These are phyloP conservation scores for Champsocephalus gunnari DNA, from an alignment of 2,797 vertebrate genomes.

Conservation along the genomic window DNA sequence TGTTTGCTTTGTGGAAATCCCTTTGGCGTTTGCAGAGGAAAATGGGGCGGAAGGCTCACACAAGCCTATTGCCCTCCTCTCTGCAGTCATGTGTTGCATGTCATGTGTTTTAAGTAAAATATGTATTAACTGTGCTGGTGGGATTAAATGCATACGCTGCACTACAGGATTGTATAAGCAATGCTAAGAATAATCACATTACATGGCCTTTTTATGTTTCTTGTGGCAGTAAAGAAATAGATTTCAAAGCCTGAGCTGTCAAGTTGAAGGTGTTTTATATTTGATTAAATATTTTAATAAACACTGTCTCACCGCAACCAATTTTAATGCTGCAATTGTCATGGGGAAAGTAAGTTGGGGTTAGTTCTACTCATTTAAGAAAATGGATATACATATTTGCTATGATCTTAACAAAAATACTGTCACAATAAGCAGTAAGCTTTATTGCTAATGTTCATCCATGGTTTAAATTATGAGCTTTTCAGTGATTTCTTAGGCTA, in stretches of 20 bases:
- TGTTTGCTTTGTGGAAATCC: slow-evolving; percentile 88
- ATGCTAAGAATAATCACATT: slow-evolving; percentile 7
- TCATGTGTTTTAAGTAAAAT: slow-evolving; percentile 38
- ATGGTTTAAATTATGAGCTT: neutral
- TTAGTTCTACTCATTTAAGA: too few relatives aligned
- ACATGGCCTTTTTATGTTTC: neutral
- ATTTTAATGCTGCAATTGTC: neutral
- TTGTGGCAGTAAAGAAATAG: neutral
- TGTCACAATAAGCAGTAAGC: neutral
- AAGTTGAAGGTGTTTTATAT: slow-evolving; percentile 1
- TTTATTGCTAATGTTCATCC: too few relatives aligned
- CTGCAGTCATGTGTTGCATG: slow-evolving; percentile 43
- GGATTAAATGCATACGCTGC: neutral
- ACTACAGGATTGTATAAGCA: neutral
- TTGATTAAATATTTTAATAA: slow-evolving; percentile 1
- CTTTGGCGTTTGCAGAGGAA: slow-evolving; percentile 77
- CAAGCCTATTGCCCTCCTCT: slow-evolving; percentile 52
- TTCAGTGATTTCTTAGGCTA: too few relatives aligned
- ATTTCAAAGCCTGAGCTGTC: neutral
- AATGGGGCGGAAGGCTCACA: slow-evolving; percentile 69
- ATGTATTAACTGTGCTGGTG: slow-evolving; percentile 16
- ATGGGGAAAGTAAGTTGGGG: too few relatives aligned
- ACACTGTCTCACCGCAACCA: neutral
- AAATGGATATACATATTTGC: too few relatives aligned
- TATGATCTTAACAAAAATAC: neutral